Base-by-base conservation (phyloP, 2,113 vertebrate species). In the Thalassoma bifasciatum region DNA sequence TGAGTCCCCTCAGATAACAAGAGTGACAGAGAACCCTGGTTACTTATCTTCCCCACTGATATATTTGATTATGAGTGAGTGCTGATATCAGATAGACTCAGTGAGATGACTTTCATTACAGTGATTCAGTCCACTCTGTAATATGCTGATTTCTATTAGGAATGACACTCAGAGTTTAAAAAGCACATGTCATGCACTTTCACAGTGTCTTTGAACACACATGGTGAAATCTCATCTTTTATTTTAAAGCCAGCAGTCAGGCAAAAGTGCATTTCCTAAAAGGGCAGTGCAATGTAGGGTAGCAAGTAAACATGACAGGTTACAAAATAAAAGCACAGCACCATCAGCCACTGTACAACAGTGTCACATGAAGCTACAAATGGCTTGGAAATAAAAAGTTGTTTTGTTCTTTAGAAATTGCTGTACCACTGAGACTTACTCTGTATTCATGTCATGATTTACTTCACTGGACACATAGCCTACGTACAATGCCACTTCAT, bases 11-110 rank as follows among this genome's bases (percentile, higher is more conserved):
- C 30, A 96, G 95, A 94, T 97, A 78, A 93, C 93, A 68, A 94
- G 94, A 94, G 11, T 95, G 52, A 93, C 94, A 91, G 94, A 96
- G 75, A 26, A 76, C 94, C 93, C 89, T 93, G 92, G 92, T 17
- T 95, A 94, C 51, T 92, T 90, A 0, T 16, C 1, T 46, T 7
- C 74, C 95, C 82, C 94, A 95, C 0, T 92, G 30, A 62, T 95
- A 93, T 13, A 93, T 30, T 30, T 96, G 72, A 95, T 94, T 2
- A 95, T 95, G 23, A 97, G 94, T 77, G 77, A 97, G 95, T 80
- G 53, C 22, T 93, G 96, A 90, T 96, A 93, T 95, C 79, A 94
- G 94, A 77, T 94, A 46, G 17, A 46, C 17, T 59, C 72, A 80
- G 5, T 51, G 56, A 36, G 19, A 46, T 42, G 52, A 24, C 37